Evolutionary conservation across 2,888 invertebrate species (phyloP).

Genomic region (Leptopilina myrica): DNA sequence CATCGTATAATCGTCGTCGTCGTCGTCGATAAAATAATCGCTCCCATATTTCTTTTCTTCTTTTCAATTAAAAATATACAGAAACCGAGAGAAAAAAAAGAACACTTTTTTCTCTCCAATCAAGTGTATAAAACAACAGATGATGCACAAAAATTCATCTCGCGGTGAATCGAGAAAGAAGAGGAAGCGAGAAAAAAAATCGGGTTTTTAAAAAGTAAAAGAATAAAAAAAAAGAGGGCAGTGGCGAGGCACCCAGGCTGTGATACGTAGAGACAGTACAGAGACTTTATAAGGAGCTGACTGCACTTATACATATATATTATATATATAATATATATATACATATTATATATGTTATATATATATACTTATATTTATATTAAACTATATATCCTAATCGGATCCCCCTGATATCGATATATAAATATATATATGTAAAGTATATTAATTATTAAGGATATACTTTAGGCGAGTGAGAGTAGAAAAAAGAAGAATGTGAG

Average conservation of each 20-base stretch:
- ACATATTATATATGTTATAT: constrained; percentile 51
- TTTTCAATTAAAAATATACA: no score
- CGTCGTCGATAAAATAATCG: neutral
- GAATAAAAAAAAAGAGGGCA: constrained; percentile 63
- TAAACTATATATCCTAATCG: constrained; percentile 67
- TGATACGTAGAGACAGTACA: constrained; percentile 77
- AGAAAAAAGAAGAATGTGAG: constrained; percentile 42
- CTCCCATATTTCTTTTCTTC: neutral
- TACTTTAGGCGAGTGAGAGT: constrained; percentile 56
- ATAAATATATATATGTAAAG: constrained; percentile 70
- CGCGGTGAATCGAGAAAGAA: neutral
- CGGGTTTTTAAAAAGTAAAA: constrained; percentile 40
- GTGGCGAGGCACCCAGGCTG: constrained; percentile 77
- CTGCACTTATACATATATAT: constrained; percentile 64
- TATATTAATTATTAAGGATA: constrained; percentile 67
- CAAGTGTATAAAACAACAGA: neutral
- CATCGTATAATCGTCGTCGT: constrained; percentile 14
- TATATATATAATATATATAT: constrained; percentile 53
- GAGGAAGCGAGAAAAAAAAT: constrained; percentile 49
- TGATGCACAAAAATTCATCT: neutral
- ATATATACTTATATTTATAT: constrained; percentile 53
- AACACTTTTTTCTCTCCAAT: neutral
- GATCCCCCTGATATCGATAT: constrained; percentile 71
- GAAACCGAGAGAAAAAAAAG: neutral
- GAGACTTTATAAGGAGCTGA: constrained; percentile 74